Base-by-base conservation (phyloP, 1,140 invertebrate species). In the Pararge aegeria region DNA sequence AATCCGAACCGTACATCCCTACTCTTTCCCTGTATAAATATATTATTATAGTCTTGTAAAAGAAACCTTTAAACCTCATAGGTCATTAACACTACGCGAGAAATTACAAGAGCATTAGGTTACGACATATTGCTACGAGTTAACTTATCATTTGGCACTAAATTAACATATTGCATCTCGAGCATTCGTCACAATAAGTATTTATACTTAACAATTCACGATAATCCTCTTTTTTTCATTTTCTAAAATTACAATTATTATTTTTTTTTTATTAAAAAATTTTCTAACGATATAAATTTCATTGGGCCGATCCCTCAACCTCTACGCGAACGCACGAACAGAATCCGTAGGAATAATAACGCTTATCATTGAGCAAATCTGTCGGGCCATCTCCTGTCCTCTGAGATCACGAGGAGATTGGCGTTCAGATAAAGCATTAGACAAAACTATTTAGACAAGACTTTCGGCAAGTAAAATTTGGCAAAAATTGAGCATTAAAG, bases 131-230 rank as follows among this genome's bases (percentile, higher is more conserved):
- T 80, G 84, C 84, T 89, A 89, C 82, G 73, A 89, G 84, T 87
- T 85, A 89, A 89, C 80, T 87, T 87, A 89, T 89, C 87, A 89
- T 89, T 89, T 89, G 87, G 87, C 87, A 89, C 87, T 87, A 89
- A 89, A 85, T 82, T 87, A 89, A 89, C 84, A 85, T 89, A 89
- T 87, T 87, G 84, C 84, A 87, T 87, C 78, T 85, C 84, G 84
- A 86, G 78, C 81, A 82, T 89, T 80, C 83, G 72, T 83, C 80
- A 78, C 81, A 49, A 74, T 73, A 83, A 82, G 66, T 82, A 77
- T 78, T 74, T 75, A 78, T 75, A 76, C 71, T 76, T 75, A 78
- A 78, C 75, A 76, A 34, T 75, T 74, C 55, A 77, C 61, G 61
- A 72, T 68, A 68, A 67, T 59, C 16, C 3, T 49, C 18, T 49